Conservation (phyloP, 2,113 vertebrate species). For the Seriola dumerili region DNA sequence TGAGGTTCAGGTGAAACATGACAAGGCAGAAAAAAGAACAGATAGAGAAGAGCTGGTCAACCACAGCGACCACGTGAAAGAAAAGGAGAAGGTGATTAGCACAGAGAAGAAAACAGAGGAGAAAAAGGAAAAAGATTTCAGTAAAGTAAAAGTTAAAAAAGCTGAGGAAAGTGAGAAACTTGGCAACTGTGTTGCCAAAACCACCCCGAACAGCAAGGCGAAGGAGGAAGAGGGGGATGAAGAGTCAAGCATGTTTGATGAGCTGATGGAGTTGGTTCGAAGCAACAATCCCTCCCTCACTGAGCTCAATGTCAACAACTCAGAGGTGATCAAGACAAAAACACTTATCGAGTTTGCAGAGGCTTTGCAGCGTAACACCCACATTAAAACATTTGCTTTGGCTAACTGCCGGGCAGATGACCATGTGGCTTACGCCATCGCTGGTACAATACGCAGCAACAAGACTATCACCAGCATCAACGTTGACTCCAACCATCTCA, state of each 20-base stretch:
- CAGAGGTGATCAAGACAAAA: constrained; percentile 94
- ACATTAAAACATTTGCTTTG: constrained; percentile 90
- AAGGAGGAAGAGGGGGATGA: constrained; percentile 83
- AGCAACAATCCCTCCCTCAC: constrained; percentile 88
- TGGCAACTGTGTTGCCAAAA: constrained; percentile 74
- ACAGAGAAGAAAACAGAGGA: constrained; percentile 65
- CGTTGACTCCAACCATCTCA: constrained; percentile 97
- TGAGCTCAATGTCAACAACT: constrained; percentile 97
- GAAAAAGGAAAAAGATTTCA: constrained; percentile 60
- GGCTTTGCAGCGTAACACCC: constrained; percentile 91
- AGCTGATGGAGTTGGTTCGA: constrained; percentile 91
- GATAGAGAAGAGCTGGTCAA: constrained; percentile 70
- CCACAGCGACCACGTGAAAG: constrained; percentile 63
- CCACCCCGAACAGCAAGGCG: constrained; percentile 63
- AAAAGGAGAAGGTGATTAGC: constrained; percentile 53
- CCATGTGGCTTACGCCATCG: constrained; percentile 94
- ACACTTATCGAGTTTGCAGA: constrained; percentile 94
- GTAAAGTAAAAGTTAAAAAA: constrained; percentile 53
- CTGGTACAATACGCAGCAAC: constrained; percentile 92
- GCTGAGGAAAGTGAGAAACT: constrained; percentile 44
- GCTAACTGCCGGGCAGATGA: constrained; percentile 96
- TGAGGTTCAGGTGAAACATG: constrained; percentile 54
- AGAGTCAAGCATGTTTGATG: constrained; percentile 93
- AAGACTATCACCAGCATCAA: constrained; percentile 93
- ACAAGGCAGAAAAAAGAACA: constrained; percentile 61